Percentiles rank a stretch among this genome's conserved stretches.
phyloP scores from a whole-genome alignment of 2,113 vertebrate genomes.

The Rhynchomys soricoides region DNA sequence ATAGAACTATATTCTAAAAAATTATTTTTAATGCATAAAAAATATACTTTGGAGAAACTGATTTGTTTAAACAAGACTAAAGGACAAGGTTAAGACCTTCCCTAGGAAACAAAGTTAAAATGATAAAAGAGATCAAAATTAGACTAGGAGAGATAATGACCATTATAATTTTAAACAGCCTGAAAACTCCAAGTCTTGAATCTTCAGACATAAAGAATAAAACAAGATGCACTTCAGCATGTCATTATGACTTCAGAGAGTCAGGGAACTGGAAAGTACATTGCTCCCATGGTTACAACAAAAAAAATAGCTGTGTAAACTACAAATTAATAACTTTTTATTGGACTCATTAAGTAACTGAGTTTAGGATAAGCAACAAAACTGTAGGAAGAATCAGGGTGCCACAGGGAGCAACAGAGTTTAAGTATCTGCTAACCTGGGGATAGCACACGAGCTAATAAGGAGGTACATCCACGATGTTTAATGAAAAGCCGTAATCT shows the following conservation, averaged over 20 bases:
- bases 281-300: conserved; percentile 8
- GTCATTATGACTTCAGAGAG: background rate
- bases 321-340: conserved; percentile 35
- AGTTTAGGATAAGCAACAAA: conserved; percentile 45
- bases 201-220: background rate
- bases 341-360: background rate
- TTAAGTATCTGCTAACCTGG: background rate
- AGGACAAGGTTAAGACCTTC: background rate
- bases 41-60: background rate
- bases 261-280: background rate
- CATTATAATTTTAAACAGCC: background rate
- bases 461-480: background rate
- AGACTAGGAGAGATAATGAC: background rate
- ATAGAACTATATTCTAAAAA: background rate
- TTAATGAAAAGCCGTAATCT: background rate
- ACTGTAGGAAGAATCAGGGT: background rate
- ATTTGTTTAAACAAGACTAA: background rate
- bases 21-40: background rate
- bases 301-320: conserved; percentile 26
- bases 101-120: background rate
- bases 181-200: background rate
- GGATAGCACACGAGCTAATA: background rate
- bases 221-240: background rate
- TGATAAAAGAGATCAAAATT: background rate
- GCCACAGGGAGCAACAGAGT: background rate